Base-by-base conservation (phyloP, 2,888 invertebrate genomes). In the Spodoptera exigua region DNA sequence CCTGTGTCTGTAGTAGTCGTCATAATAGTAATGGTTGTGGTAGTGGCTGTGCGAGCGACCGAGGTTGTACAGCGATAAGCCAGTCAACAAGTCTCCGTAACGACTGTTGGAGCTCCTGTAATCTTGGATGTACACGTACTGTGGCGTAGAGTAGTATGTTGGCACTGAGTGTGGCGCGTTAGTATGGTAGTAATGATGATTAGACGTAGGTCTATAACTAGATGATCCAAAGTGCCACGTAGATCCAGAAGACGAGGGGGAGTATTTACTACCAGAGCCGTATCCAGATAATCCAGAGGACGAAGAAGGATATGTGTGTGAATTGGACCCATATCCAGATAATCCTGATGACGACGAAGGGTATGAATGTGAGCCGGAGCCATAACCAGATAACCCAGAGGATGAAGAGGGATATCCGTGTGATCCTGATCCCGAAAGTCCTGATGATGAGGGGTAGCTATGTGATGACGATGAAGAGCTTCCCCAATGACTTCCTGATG, bases 81-180 rank as follows among this genome's bases (percentile, higher is more conserved):
- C 93, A 14, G 90, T 92, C 60, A 94, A 74, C 11, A 94, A 70
- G 60, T 93, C 88, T 60, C 89, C 79, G 58, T 88, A 94, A 9
- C 90, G 87, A 66, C 93, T 93, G 16, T 81, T 82, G 5, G 93
- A 93, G 70, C 89, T 78, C 67, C 91, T 87, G 61, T 93, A 93
- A 65, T 92, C 84, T 11, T 82, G 86, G 7, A 93, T 77, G 65
- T 93, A 93, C 0, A 89, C 81, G 43, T 92, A 84, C 60, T 92
- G 93, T 0, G 93, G 93, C 21, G 89, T 73, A 0, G 83, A 70
- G 62, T 90, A 91, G 37, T 74, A 69, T 14, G 63, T 39, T 34
- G 41, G 35, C 10, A 53, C n/a, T n/a, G n/a, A n/a, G n/a, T 36
- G 35, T 9, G 67, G 62, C 2, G 46, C 39, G 13, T 54, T 39